Percentiles rank a stretch among this genome's conserved stretches.
These are phyloP conservation scores for Rhagophthalmus giganteus DNA, from an alignment of 2,888 invertebrate species.

Conservation along the genomic window DNA sequence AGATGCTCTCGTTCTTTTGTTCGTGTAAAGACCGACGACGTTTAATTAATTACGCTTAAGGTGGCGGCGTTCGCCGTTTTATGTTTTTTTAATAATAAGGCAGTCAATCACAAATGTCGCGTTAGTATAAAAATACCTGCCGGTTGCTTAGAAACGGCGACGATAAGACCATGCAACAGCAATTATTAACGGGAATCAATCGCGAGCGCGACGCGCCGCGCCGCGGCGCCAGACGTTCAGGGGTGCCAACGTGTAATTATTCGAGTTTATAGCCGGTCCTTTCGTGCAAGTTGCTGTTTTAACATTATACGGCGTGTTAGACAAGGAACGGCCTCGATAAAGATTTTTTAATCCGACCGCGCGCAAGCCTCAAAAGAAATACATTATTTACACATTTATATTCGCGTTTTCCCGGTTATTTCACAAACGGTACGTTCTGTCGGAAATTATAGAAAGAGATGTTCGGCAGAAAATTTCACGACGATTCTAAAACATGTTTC, in stretches of 20 bases:
- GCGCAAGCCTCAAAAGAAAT: too few relatives aligned
- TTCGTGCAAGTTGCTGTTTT: too few relatives aligned
- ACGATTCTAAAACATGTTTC: too few relatives aligned
- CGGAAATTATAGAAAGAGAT: too few relatives aligned
- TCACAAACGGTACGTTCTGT: too few relatives aligned
- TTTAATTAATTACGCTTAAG: conserved; percentile 22
- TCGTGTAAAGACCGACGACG: conserved; percentile 15
- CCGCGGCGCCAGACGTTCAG: conserved; percentile 17
- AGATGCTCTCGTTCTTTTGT: conserved; percentile 28
- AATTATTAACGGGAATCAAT: conserved; percentile 22
- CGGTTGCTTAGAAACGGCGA: conserved; percentile 8
- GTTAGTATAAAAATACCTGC: conserved; percentile 3
- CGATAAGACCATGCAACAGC: conserved; percentile 13
- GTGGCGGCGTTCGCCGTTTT: background rate
- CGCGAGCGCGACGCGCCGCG: too few relatives aligned
- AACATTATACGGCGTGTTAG: too few relatives aligned
- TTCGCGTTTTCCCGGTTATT: background rate
- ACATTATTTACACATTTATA: background rate
- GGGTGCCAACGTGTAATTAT: conserved; percentile 19
- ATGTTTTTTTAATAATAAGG: conserved; percentile 3
- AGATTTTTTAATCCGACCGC: too few relatives aligned
- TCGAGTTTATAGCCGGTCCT: conserved; percentile 10
- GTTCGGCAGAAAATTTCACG: too few relatives aligned
- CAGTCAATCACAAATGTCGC: background rate
- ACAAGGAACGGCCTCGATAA: too few relatives aligned